A percentile compares a stretch with the other conserved stretches of the same genome.
phyloP scores from a whole-genome alignment of 2,797 vertebrate species.

The Onychomys leucogaster region DNA sequence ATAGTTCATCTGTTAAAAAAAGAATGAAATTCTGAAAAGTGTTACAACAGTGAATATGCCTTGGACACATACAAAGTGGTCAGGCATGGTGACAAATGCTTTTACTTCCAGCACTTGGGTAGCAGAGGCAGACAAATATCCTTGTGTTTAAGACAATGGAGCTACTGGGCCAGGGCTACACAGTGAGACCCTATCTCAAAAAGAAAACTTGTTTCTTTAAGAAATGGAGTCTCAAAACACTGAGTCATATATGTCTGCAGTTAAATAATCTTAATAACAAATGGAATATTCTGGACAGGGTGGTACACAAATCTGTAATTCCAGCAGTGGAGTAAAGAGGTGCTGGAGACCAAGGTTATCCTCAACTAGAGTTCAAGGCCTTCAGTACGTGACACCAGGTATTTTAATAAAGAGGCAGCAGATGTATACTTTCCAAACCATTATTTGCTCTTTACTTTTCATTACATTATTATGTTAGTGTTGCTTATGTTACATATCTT shows the following conservation, averaged over 20 bases:
- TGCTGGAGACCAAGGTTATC: background rate
- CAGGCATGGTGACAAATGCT: background rate
- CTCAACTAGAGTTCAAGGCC: background rate
- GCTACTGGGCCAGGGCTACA: background rate
- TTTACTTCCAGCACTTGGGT: background rate
- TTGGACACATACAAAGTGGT: slow-evolving; percentile 15
- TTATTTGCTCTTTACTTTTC: slow-evolving; percentile 34
- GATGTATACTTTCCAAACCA: background rate
- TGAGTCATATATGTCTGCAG: background rate
- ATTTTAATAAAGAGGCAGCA: background rate
- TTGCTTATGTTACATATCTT: slow-evolving; percentile 24
- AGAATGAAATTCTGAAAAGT: background rate
- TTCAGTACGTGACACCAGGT: background rate
- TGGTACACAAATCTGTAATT: background rate
- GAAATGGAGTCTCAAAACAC: slow-evolving; percentile 12
- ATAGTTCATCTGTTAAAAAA: background rate
- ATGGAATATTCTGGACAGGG: background rate
- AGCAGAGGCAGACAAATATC: background rate
- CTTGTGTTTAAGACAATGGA: background rate
- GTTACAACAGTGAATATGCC: background rate
- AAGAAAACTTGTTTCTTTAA: background rate
- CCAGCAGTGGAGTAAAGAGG: background rate
- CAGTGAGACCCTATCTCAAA: too few species aligned
- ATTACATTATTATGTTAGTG: background rate
- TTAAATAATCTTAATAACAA: slow-evolving; percentile 51